Evolutionary conservation across 2,113 vertebrate genomes (phyloP).

Genomic region (Lynx canadensis): DNA sequence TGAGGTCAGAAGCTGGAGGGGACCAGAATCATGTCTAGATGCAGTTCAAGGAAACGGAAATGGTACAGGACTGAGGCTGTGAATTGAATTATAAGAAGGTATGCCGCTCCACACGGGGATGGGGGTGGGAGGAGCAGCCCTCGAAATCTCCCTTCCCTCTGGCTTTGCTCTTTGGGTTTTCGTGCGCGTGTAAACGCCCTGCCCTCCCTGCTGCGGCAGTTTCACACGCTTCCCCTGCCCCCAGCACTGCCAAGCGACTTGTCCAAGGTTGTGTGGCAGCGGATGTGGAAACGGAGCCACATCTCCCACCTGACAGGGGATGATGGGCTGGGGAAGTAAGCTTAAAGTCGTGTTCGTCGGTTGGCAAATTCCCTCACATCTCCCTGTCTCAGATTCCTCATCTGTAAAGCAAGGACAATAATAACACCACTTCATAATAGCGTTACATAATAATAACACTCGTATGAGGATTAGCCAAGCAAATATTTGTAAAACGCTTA

Average conservation of each 20-base stretch:
- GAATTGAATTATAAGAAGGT: constrained; percentile 46
- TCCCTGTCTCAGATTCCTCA: not conserved
- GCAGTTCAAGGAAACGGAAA: constrained; percentile 67
- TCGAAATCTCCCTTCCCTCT: not conserved
- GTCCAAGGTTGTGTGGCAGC: not conserved
- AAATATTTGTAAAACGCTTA: constrained; percentile 71
- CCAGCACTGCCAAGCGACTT: not conserved
- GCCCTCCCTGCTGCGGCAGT: not conserved
- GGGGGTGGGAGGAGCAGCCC: not conserved
- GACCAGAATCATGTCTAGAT: constrained; percentile 68
- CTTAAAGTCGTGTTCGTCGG: not conserved
- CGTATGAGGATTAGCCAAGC: constrained; percentile 29
- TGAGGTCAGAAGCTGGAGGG: constrained; percentile 76
- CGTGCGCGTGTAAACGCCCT: not conserved
- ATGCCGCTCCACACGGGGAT: accelerated
- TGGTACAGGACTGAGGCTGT: not conserved
- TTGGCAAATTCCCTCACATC: not conserved
- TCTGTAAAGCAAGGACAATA: not conserved
- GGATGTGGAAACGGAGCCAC: not conserved
- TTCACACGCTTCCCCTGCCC: not conserved
- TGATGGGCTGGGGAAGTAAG: not conserved
- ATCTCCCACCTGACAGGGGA: not conserved
- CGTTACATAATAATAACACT: constrained; percentile 28
- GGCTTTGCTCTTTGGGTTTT: not conserved
- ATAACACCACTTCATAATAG: not conserved